Base-by-base conservation (phyloP, 2,797 vertebrate genomes). In the Anabacerthia variegaticeps region DNA sequence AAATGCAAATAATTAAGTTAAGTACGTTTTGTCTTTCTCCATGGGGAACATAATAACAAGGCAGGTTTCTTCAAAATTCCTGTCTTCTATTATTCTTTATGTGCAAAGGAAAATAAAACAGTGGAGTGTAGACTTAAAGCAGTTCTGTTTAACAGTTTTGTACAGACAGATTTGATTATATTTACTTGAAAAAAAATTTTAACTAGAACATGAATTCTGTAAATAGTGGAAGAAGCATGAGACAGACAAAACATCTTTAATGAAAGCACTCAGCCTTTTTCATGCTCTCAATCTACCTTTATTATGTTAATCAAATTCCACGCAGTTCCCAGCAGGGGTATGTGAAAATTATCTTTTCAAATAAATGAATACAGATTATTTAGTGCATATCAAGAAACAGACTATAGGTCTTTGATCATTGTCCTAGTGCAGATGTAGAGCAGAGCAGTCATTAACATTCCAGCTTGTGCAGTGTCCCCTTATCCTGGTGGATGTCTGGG, bases 301-400 rank as follows among this genome's bases (percentile, higher is more conserved):
- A 84, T 93, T 96, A 92, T 92, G 83, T 67, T 94, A 92, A 96
- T 93, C 41, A 88, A 85, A 90, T 95, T 93, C 73, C 5, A 4
- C 58, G 46, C 52, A 14, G 27, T 52, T 91, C 87, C 89, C 85
- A 89, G 59, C 69, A 85, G 80, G 82, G 24, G 1, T 71, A 56
- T 56, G 52, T 82, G 74, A 88, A 94, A 95, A 95, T 93, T 56
- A 76, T 30, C 73, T 92, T 93, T 86, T 94, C 68, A 90, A 78
- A 61, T 77, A 92, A 96, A 87, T 39, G 51, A 86, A 85, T 84
- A 39, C 32, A 39, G 52, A 82, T 94, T 88, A 90, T 88, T 93
- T 94, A 49, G n/a, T 76, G 67, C 63, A 17, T 81, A 96, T 98
- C 92, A 97, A 88, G 91, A 61, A 85, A 32, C 55, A 88, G 49